Base-by-base conservation (phyloP, 2,888 invertebrate species). In the Geotrupes spiniger region DNA sequence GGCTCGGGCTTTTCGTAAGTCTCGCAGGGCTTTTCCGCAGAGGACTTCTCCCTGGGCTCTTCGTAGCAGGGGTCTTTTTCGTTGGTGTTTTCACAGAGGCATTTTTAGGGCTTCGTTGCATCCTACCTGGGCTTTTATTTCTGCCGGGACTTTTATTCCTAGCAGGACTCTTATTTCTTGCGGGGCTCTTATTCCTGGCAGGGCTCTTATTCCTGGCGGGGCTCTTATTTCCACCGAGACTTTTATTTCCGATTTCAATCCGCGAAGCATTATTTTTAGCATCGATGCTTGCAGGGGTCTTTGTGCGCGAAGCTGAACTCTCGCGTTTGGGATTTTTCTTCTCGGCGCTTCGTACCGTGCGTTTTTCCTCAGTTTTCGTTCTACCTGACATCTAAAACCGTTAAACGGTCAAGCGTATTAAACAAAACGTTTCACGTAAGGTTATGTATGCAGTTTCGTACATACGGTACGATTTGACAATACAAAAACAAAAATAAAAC, bases 81-180 rank as follows among this genome's bases (percentile, higher is more conserved):
- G 54, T 43, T 17, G 59, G 56, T 4, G 56, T 47, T 46, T 54
- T 60, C 26, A 51, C 42, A 21, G 52, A 40, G 8, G 52, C 43
- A 15, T 36, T 41, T 10, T 10, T 21, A 21, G 21, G 21, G 6
- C 21, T 21, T 29, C 45, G 38, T 39, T 29, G 27, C 15, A 14
- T 52, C 38, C 55, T 54, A 14, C 43, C 40, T 14, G 54, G 39
- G 17, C 47, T 56, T 47, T 53, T 54, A 14, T 27, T 28, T 43
- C 53, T 56, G 0, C 43, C 27, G 12, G 56, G 49, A 8, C 56
- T 52, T 27, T 53, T 33, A 8, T 53, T 42, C 11, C 49, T 49
- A 12, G 50, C 40, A 17, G 54, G 39, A 16, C 47, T 56, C 46
- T 53, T 54, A 14, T 27, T 28, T 43, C 53, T 56, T 0, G 46